These are phyloP conservation scores for Poeciliopsis paucimaculata DNA, from an alignment of 2,797 vertebrate species.

Conservation along the genomic window DNA sequence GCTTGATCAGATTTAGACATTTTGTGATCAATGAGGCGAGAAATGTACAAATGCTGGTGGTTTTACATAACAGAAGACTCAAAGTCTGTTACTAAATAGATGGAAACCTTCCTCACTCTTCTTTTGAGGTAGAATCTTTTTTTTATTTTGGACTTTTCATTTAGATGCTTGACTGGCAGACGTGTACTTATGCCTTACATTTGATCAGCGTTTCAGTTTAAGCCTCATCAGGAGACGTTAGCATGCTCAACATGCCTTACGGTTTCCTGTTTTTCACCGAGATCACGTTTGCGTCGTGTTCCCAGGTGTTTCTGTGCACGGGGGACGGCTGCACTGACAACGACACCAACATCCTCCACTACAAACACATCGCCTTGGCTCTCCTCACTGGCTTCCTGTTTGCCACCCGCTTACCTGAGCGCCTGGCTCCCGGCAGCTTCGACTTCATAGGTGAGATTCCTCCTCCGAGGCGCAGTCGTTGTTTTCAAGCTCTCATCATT, in stretches of 20 bases:
- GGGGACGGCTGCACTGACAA: slow-evolving; percentile 79
- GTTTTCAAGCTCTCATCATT: neutral
- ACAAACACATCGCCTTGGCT: slow-evolving; percentile 83
- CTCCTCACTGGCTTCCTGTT: slow-evolving; percentile 90
- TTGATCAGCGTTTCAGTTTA: neutral
- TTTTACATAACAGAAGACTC: neutral
- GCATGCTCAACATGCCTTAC: neutral
- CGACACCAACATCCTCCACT: slow-evolving; percentile 80
- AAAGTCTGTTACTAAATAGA: neutral
- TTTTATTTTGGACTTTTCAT: neutral
- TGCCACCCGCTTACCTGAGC: slow-evolving; percentile 89
- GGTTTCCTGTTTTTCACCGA: neutral
- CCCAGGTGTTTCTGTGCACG: slow-evolving; percentile 84
- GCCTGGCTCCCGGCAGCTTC: slow-evolving; percentile 90
- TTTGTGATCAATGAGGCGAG: neutral
- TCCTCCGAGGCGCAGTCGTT: neutral
- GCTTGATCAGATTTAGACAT: neutral
- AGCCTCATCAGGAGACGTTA: neutral
- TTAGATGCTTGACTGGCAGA: neutral
- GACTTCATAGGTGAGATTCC: slow-evolving; percentile 87
- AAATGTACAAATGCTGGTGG: neutral
- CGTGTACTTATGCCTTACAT: neutral
- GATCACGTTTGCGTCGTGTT: slow-evolving; percentile 12
- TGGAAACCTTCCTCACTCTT: neutral
- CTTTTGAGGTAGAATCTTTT: neutral